Evolutionary conservation across 35 echinoderm and acorn worm species (phyloP), one percentile per base, ranked within the genome.

Genomic region (Chiridota heheva): DNA sequence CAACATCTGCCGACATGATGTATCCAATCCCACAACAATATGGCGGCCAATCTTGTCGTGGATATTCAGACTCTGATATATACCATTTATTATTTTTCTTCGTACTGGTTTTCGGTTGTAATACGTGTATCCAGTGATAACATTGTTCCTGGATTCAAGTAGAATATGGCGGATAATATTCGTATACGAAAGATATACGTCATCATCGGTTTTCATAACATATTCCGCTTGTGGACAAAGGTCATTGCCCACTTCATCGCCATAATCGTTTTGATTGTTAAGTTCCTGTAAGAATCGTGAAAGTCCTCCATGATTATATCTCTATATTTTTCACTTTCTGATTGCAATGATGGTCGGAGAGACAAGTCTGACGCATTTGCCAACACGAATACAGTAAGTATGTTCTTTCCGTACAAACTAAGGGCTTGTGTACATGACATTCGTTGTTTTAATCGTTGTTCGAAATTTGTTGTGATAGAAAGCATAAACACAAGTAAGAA

Each of bases 121-220:
- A 51, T 48, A 48, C 1, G 32, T 29, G n/a, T 51, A 22, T n/a
- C 69, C 69, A 0, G 64, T 72, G 30, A 70, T 53, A 65, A 41
- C 46, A n/a, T 29, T n/a, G 24, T 42, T 45, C 2, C 10, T 65
- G 2, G 64, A 49, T 7, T 42, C 41, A 26, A 18, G 44, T 12
- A 72, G 26, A 2, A 95, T 48, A 48, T 67, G 59, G 24, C 70
- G 53, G 28, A 95, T 36, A 0, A 95, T n/a, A 39, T 79, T 85
- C 56, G 57, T 58, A 43, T 90, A 89, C 10, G 34, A 38, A 22
- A 95, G 29, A 63, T 65, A 90, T 39, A 89, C 73, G 66, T 95
- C 91, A 37, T 88, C 91, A 18, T 95, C 91, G 28, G 86, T 79
- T 75, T 95, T 95, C 73, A 95, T 65, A 28, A 95, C 81, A 40